Base-by-base conservation (phyloP, 2,888 invertebrate species). In the Agrilus biguttatus region DNA sequence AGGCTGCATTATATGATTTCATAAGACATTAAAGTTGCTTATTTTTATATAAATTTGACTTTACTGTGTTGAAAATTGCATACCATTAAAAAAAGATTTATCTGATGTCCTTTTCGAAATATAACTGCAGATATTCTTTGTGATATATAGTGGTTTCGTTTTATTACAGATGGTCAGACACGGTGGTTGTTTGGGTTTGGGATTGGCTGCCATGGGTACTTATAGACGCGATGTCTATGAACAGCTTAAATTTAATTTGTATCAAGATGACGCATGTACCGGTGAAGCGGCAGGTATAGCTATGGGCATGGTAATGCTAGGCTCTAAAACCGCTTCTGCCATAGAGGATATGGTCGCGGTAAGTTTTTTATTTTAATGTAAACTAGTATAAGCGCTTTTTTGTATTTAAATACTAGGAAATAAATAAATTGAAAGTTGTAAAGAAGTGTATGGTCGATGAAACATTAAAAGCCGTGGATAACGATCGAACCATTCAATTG, bases 301-400 rank as follows among this genome's bases (percentile, higher is more conserved):
- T 1, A 97, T 98, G 95, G 98, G 98, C 38, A 84, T 98, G 78
- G 95, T 97, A 0, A 97, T 97, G 97, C 70, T 97, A 53, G 98
- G 97, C 2, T 95, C 96, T 0, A 87, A 93, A 60, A 80, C 88
- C 57, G 78, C 84, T 0, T 78, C 82, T 47, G 87, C 90, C 3
- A 89, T 93, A 51, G 84, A 89, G 64, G 92, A 93, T 60, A 93
- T 95, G 92, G 89, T 91, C 37, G 85, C 82, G 50, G 80, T 77
- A 66, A 74, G 75, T 75, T 33, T 41, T 39, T 39, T 45, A 36
- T 43, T 39, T 43, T 37, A 36, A 4, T 23, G 6, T 23, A 6
- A 23, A 23, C 23, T 23, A 23, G 4, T 4, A n/a, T n/a, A n/a
- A n/a, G n/a, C n/a, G n/a, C n/a, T 19, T 19, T 19, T 19, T 19